Evolutionary conservation across 2,888 invertebrate species (phyloP).

Genomic region (Drosophila dives): DNA sequence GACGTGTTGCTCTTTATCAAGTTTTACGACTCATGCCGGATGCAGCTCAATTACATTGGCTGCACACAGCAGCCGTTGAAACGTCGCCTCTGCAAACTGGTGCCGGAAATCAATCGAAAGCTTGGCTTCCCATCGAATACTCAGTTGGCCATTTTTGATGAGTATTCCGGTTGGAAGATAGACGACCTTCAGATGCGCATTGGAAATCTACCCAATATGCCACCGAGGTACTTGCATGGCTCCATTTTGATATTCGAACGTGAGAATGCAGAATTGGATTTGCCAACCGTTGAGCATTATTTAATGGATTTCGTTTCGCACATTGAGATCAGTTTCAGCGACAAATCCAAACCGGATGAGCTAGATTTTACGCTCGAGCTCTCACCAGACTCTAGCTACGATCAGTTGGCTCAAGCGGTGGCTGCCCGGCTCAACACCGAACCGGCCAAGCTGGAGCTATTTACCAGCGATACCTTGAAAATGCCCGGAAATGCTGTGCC

Average conservation of each 20-base stretch:
- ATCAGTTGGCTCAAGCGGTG: constrained; percentile 96
- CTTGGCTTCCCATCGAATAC: constrained; percentile 95
- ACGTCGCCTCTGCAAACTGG: constrained; percentile 92
- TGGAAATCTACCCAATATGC: constrained; percentile 89
- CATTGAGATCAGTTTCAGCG: constrained; percentile 97
- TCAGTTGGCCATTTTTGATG: constrained; percentile 95
- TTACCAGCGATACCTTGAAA: constrained; percentile 89
- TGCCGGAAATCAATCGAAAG: constrained; percentile 94
- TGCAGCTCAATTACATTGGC: constrained; percentile 97
- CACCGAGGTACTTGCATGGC: constrained; percentile 94
- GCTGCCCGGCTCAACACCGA: constrained; percentile 96
- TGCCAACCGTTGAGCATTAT: constrained; percentile 97
- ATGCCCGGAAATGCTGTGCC: constrained; percentile 83
- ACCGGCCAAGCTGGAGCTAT: constrained; percentile 97
- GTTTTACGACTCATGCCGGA: constrained; percentile 96
- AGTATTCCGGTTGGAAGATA: constrained; percentile 81
- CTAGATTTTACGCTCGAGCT: constrained; percentile 93
- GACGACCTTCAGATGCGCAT: constrained; percentile 88
- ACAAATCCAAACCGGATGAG: constrained; percentile 96
- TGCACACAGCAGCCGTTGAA: constrained; percentile 94
- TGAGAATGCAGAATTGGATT: constrained; percentile 91
- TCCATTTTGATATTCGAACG: constrained; percentile 99
- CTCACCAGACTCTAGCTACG: constrained; percentile 96
- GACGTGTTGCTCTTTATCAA: constrained; percentile 86
- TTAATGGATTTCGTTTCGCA: constrained; percentile 94